phyloP scores from a whole-genome alignment of 2,113 vertebrate species.

The Hippocampus comes region DNA sequence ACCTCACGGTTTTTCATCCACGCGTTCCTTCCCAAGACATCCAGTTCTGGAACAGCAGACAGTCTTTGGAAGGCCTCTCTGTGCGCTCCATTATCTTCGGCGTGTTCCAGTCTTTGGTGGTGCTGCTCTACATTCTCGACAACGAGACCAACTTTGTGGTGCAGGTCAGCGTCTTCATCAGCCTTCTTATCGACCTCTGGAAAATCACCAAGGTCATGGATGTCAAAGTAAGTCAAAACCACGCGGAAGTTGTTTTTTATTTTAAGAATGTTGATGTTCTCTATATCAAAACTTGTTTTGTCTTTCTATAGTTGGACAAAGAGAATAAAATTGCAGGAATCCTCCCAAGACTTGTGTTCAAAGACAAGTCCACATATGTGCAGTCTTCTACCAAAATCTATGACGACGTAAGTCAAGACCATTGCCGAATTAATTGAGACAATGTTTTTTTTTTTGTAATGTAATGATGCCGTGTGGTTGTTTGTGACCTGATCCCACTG shows the following conservation, averaged over 20 bases:
- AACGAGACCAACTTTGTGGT: conserved; percentile 98
- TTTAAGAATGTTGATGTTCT: neutral
- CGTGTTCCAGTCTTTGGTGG: conserved; percentile 91
- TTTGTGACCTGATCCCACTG: neutral
- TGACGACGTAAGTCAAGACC: conserved; percentile 80
- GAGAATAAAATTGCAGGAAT: conserved; percentile 83
- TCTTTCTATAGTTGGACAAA: conserved; percentile 79
- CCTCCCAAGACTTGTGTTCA: conserved; percentile 80
- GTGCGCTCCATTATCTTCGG: conserved; percentile 94
- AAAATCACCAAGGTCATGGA: conserved; percentile 99
- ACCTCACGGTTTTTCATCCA: neutral
- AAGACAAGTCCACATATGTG: conserved; percentile 91
- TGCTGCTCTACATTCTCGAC: conserved; percentile 93
- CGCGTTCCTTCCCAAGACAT: conserved; percentile 76
- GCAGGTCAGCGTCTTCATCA: conserved; percentile 95
- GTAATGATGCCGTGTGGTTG: neutral
- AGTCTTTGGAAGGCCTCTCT: conserved; percentile 92
- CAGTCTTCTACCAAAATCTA: conserved; percentile 92
- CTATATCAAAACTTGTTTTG: neutral
- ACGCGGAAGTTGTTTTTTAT: neutral
- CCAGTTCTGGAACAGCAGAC: conserved; percentile 97
- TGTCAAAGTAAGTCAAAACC: conserved; percentile 76
- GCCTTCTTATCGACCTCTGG: conserved; percentile 96
- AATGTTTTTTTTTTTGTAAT: neutral
- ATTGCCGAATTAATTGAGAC: neutral